Conservation (phyloP, 92 coral and sea anemone genomes). For the Phenganax marumi region DNA sequence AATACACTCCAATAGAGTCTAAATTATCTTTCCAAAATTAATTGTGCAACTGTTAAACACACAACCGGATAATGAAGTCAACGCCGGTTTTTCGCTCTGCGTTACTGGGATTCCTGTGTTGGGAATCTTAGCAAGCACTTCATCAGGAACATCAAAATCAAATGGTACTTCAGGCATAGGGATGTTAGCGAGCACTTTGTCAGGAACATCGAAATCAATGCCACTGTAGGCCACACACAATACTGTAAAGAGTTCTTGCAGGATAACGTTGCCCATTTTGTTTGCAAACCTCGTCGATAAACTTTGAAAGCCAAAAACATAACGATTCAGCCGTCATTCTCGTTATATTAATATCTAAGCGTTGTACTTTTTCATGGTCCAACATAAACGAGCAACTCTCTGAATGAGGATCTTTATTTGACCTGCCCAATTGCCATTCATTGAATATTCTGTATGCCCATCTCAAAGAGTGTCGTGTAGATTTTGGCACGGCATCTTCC, state of each 20-base stretch:
- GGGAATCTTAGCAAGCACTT: constrained; percentile 36
- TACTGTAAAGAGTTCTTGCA: constrained; percentile 53
- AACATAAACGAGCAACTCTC: constrained; percentile 49
- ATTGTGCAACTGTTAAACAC: constrained; percentile 18
- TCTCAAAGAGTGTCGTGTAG: constrained; percentile 51
- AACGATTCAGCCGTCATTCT: constrained; percentile 31
- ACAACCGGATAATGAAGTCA: constrained; percentile 14
- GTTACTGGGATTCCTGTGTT: constrained; percentile 8
- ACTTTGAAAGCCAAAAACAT: constrained; percentile 48
- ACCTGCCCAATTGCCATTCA: constrained; percentile 52
- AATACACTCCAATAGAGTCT: constrained; percentile 4
- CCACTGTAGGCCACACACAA: constrained; percentile 47
- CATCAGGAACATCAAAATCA: constrained; percentile 43
- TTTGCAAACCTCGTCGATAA: constrained; percentile 54
- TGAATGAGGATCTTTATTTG: constrained; percentile 51
- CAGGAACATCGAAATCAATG: constrained; percentile 36
- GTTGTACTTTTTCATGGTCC: constrained; percentile 44
- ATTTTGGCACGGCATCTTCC: constrained; percentile 58
- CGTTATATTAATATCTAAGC: constrained; percentile 34
- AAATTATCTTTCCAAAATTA: constrained; percentile 13
- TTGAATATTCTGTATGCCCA: constrained; percentile 56
- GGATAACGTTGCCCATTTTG: constrained; percentile 55
- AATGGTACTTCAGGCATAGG: constrained; percentile 16
- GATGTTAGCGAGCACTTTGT: not conserved
- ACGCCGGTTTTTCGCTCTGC: not conserved